Conservation (phyloP, 2,797 vertebrate species). For the Pterois miles region DNA sequence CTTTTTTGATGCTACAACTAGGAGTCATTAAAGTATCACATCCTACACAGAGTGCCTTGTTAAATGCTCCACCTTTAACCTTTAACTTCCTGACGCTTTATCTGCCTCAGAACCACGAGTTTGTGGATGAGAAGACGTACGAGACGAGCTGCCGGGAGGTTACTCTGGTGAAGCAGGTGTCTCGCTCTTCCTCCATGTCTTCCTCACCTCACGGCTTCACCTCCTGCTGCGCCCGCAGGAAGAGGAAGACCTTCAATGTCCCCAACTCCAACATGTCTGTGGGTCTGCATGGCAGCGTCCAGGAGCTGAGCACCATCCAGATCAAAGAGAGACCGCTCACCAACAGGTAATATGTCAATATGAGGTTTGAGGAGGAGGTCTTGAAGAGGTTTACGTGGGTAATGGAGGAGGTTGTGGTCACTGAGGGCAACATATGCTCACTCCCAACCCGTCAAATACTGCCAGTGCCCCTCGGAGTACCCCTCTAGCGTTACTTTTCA, state of each 20-base stretch:
- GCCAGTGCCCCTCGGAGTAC: too few relatives aligned
- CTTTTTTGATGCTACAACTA: too few relatives aligned
- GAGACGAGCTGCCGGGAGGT: slow-evolving; percentile 90
- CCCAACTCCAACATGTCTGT: slow-evolving; percentile 83
- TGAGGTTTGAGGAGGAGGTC: too few relatives aligned
- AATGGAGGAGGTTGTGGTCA: too few relatives aligned
- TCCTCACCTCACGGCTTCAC: slow-evolving; percentile 84
- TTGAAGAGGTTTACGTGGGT: too few relatives aligned
- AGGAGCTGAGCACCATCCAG: slow-evolving; percentile 96
- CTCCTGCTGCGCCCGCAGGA: slow-evolving; percentile 89
- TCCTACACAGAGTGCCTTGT: background rate
- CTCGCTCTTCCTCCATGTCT: slow-evolving; percentile 88
- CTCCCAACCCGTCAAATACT: too few relatives aligned
- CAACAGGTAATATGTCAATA: slow-evolving; percentile 85
- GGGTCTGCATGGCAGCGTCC: slow-evolving; percentile 86
- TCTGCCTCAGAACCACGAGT: slow-evolving; percentile 89
- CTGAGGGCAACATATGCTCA: too few relatives aligned
- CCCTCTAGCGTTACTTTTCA: too few relatives aligned
- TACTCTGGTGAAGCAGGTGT: slow-evolving; percentile 85
- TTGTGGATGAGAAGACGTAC: slow-evolving; percentile 92
- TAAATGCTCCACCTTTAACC: background rate
- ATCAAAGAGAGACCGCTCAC: slow-evolving; percentile 88
- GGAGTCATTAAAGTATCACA: too few relatives aligned
- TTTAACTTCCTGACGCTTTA: background rate
- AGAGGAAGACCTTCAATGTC: slow-evolving; percentile 89